Percentiles rank a stretch among this genome's conserved stretches.
Evolutionary conservation across 2,888 invertebrate species (phyloP).

Genomic region (Gerris lacustris): DNA sequence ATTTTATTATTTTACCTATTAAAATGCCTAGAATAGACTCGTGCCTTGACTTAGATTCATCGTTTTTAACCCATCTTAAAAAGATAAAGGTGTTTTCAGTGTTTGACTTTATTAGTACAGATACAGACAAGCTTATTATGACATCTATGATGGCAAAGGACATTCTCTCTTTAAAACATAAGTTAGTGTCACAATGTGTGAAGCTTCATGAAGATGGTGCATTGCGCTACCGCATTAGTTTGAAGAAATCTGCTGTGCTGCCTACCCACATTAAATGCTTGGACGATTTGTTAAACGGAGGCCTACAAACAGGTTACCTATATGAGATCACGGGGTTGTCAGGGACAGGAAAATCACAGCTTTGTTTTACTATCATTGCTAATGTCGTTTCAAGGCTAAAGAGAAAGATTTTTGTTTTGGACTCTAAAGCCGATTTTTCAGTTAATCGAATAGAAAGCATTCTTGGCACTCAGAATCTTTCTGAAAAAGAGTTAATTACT

Average conservation of each 20-base stretch:
- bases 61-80: neutral
- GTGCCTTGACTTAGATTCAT: neutral
- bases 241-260: neutral
- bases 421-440: slow-evolving; percentile 2
- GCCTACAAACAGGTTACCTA: neutral
- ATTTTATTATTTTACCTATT: neutral
- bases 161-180: neutral
- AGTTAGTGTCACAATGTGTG: neutral
- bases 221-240: neutral
- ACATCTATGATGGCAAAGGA: neutral
- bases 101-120: neutral
- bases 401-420: neutral
- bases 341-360: slow-evolving; percentile 3
- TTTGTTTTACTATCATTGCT: neutral
- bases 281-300: slow-evolving; percentile 1
- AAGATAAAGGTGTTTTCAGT: neutral
- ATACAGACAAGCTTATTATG: neutral
- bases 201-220: neutral
- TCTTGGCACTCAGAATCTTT: neutral
- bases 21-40: slow-evolving; percentile 1
- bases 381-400: neutral
- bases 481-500: neutral
- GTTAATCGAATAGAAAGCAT: neutral
- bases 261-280: neutral
- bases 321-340: neutral